These are phyloP conservation scores for Barnardius zonarius DNA, from an alignment of 2,113 vertebrate species.

Conservation along the genomic window DNA sequence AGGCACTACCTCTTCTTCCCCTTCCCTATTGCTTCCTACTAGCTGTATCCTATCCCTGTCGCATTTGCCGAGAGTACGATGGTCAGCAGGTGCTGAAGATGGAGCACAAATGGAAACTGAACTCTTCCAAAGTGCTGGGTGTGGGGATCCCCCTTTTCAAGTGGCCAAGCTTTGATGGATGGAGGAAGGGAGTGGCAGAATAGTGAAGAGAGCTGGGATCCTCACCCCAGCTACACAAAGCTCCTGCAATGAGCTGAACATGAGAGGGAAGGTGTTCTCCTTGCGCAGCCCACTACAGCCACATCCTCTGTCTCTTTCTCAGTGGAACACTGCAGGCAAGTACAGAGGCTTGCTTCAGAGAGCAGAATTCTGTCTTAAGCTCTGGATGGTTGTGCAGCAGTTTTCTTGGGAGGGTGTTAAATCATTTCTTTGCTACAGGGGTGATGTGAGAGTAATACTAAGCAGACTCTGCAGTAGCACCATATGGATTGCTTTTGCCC, in stretches of 20 bases:
- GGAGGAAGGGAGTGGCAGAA: neutral
- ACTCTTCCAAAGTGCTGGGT: neutral
- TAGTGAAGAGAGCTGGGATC: neutral
- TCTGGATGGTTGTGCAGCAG: slow-evolving; percentile 4
- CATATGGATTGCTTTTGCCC: slow-evolving; percentile 34
- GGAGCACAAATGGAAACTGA: neutral
- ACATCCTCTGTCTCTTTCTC: neutral
- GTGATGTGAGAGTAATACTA: slow-evolving; percentile 39
- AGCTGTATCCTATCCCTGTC: neutral
- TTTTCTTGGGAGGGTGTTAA: slow-evolving; percentile 22
- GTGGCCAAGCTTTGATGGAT: neutral
- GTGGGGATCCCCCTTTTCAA: neutral
- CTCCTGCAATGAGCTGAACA: neutral
- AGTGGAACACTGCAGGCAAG: fast-evolving
- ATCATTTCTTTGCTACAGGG: slow-evolving; percentile 8
- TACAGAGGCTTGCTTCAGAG: neutral
- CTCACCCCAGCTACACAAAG: neutral
- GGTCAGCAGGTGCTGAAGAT: neutral
- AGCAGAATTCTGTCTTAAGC: neutral
- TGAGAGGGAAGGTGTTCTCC: neutral
- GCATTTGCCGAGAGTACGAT: fast-evolving
- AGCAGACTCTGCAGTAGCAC: slow-evolving; percentile 35
- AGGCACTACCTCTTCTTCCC: neutral
- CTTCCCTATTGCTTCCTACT: neutral
- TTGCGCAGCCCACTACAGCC: neutral